These are phyloP conservation scores for Hirundo rustica DNA, from an alignment of 2,797 vertebrate species.

Conservation along the genomic window DNA sequence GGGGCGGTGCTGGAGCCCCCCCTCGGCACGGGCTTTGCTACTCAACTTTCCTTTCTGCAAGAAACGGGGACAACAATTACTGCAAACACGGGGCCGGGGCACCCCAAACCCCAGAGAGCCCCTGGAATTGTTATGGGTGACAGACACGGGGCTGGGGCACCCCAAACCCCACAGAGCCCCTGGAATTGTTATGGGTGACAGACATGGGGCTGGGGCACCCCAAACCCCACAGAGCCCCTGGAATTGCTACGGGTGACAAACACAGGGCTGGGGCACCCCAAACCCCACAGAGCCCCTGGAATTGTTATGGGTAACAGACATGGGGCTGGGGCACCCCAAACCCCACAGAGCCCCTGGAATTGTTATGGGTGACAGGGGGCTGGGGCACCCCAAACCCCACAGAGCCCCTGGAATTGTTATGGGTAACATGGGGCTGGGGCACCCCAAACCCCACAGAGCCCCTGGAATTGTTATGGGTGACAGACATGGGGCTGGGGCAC, in stretches of 20 bases:
- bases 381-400: too few relatives aligned
- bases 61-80: slow-evolving; percentile 66
- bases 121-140: neutral
- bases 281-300: neutral
- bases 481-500: too few relatives aligned
- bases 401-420: too few relatives aligned
- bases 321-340: too few relatives aligned
- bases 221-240: neutral
- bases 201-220: neutral
- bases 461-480: too few relatives aligned
- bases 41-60: slow-evolving; percentile 80
- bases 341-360: too few relatives aligned
- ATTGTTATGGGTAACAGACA: accelerated
- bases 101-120: accelerated
- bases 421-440: too few relatives aligned
- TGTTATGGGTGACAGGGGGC: too few relatives aligned
- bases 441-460: too few relatives aligned
- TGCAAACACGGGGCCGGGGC: neutral
- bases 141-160: neutral
- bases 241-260: neutral
- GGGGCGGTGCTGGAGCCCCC: neutral
- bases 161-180: neutral
- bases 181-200: neutral
- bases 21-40: slow-evolving; percentile 26
- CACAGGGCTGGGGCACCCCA: accelerated